A percentile compares a stretch with the other conserved stretches of the same genome.
Evolutionary conservation across 2,113 vertebrate genomes (phyloP).

Genomic region (Brachionichthys hirsutus): DNA sequence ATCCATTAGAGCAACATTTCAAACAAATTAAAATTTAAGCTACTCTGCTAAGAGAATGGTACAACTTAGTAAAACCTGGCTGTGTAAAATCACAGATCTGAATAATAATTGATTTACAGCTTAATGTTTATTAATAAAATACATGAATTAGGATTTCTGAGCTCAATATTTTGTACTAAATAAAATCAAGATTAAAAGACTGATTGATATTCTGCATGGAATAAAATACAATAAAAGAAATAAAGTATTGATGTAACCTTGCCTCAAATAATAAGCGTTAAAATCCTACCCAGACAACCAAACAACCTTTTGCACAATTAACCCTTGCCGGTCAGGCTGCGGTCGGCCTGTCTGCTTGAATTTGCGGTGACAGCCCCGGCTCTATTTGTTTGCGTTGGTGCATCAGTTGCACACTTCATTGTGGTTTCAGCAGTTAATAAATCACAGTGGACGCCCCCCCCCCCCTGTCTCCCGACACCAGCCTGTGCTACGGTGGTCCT

Average conservation of each 20-base stretch:
- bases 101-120: too few species aligned
- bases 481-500: conserved; percentile 76
- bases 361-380: conserved; percentile 65
- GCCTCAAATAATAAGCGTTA: conserved; percentile 21
- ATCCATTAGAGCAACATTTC: too few species aligned
- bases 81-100: too few species aligned
- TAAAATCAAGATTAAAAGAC: too few species aligned
- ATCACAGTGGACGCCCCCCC: conserved; percentile 72
- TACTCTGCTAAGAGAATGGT: too few species aligned
- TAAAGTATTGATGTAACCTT: conserved; percentile 35
- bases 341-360: conserved; percentile 54
- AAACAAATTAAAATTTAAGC: too few species aligned
- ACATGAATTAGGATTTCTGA: too few species aligned
- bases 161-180: too few species aligned
- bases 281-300: conserved; percentile 27
- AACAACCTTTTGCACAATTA: conserved; percentile 50
- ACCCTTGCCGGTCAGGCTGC: conserved; percentile 62
- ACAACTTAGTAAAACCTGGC: too few species aligned
- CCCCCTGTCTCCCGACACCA: conserved; percentile 44
- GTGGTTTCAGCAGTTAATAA: conserved; percentile 79
- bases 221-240: neutral
- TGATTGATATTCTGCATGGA: neutral
- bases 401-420: conserved; percentile 74
- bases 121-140: too few species aligned
- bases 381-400: conserved; percentile 74